Percentiles rank a stretch among this genome's conserved stretches.
phyloP scores from a whole-genome alignment of 2,797 vertebrate species.

The Falco berigora region DNA sequence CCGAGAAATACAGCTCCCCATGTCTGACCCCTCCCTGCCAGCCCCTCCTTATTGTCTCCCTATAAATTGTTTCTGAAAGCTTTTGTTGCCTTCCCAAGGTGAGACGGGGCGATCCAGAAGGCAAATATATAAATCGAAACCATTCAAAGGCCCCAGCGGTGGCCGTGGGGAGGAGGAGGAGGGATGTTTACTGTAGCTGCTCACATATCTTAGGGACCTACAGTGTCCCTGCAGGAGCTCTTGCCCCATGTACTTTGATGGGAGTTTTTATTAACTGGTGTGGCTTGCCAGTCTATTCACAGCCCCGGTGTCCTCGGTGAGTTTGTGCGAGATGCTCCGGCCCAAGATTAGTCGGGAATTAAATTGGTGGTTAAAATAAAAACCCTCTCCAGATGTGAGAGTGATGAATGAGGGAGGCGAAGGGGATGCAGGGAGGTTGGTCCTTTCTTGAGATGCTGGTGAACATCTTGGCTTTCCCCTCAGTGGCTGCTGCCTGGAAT shows the following conservation, averaged over 20 bases:
- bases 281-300: conserved; percentile 36
- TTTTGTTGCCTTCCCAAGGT: conserved; percentile 59
- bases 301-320: conserved; percentile 53
- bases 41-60: conserved; percentile 14
- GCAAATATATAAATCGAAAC: conserved; percentile 54
- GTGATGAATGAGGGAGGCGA: conserved; percentile 71
- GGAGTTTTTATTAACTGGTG: conserved; percentile 53
- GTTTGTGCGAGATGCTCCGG: conserved; percentile 66
- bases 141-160: neutral
- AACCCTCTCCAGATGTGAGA: conserved; percentile 70
- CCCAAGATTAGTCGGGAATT: conserved; percentile 76
- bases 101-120: conserved; percentile 40
- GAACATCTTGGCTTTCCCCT: neutral
- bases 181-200: neutral
- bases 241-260: conserved; percentile 46
- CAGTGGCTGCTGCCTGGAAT: neutral
- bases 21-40: neutral
- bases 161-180: neutral
- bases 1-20: conserved; percentile 23
- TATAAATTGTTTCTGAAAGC: conserved; percentile 54
- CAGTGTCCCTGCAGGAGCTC: conserved; percentile 14
- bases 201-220: conserved; percentile 4
- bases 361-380: conserved; percentile 82
- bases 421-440: conserved; percentile 55
- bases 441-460: conserved; percentile 2